These are phyloP conservation scores for Eptesicus fuscus DNA, from an alignment of 2,113 vertebrate genomes.

Conservation along the genomic window DNA sequence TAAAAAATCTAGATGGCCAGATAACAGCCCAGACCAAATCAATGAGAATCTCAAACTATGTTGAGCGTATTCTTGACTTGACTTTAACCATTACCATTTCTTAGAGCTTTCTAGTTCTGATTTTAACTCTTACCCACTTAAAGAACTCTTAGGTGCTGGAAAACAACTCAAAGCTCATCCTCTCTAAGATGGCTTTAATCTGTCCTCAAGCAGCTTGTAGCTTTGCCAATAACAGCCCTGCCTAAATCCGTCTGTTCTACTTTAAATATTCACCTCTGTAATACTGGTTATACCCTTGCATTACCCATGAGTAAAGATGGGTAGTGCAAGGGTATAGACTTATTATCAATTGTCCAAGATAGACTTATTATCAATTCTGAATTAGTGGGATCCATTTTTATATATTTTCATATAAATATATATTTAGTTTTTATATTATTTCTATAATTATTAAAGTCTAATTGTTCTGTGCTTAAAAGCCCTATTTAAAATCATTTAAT, in stretches of 20 bases:
- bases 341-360: neutral
- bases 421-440: neutral
- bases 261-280: conserved; percentile 4
- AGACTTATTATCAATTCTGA: neutral
- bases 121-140: conserved; percentile 41
- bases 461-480: neutral
- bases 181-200: conserved; percentile 65
- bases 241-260: conserved; percentile 41
- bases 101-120: neutral
- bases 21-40: neutral
- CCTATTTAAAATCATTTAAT: neutral
- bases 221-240: conserved; percentile 44
- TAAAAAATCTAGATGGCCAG: neutral
- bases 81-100: neutral
- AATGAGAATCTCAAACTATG: neutral
- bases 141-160: conserved; percentile 25
- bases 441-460: neutral
- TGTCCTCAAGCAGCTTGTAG: conserved; percentile 56
- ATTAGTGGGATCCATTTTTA: conserved; percentile 6
- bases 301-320: neutral
- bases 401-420: neutral
- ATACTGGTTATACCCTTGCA: neutral
- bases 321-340: neutral
- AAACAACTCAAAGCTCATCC: conserved; percentile 54
- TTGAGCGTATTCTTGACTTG: neutral